Percentiles rank a stretch among this genome's conserved stretches.
These are phyloP conservation scores for Porites rus DNA, from an alignment of 92 coral and sea anemone species.

Conservation along the genomic window DNA sequence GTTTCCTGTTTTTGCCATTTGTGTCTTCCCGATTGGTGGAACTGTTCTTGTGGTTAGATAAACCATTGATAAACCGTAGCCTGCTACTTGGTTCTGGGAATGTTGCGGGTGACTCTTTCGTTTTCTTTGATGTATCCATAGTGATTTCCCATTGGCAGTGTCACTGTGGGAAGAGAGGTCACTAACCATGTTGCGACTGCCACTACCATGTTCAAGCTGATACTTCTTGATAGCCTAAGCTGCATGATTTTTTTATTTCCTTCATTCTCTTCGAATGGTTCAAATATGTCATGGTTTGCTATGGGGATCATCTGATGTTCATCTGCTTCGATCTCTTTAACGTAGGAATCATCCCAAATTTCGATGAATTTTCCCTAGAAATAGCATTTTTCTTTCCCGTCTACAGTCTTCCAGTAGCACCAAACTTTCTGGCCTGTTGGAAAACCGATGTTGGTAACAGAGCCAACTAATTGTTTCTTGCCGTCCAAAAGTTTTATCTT, in stretches of 20 bases:
- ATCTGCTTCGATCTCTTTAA: conserved; percentile 21
- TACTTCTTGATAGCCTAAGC: too few relatives aligned
- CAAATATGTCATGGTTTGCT: too few relatives aligned
- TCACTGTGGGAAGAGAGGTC: too few relatives aligned
- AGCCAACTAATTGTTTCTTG: conserved; percentile 2
- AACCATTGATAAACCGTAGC: not conserved
- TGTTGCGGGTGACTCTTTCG: not conserved
- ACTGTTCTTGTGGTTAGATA: conserved; percentile 3
- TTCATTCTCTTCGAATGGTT: too few relatives aligned
- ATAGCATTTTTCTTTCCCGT: conserved; percentile 30
- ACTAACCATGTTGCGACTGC: too few relatives aligned
- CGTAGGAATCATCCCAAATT: conserved; percentile 11
- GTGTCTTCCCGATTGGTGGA: not conserved
- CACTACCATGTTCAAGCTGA: too few relatives aligned
- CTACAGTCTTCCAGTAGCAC: conserved; percentile 50
- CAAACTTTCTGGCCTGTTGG: conserved; percentile 38
- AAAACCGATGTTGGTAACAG: conserved; percentile 30
- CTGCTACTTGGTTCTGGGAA: not conserved
- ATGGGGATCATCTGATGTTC: not conserved
- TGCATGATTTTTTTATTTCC: too few relatives aligned
- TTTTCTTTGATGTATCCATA: not conserved
- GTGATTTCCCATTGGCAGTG: too few relatives aligned
- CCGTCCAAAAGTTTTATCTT: conserved; percentile 21
- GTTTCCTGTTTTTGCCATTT: not conserved
- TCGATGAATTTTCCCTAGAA: conserved; percentile 37